These are phyloP conservation scores for Meloidogyne floridensis DNA, from an alignment of 1,140 invertebrate genomes.

Conservation along the genomic window DNA sequence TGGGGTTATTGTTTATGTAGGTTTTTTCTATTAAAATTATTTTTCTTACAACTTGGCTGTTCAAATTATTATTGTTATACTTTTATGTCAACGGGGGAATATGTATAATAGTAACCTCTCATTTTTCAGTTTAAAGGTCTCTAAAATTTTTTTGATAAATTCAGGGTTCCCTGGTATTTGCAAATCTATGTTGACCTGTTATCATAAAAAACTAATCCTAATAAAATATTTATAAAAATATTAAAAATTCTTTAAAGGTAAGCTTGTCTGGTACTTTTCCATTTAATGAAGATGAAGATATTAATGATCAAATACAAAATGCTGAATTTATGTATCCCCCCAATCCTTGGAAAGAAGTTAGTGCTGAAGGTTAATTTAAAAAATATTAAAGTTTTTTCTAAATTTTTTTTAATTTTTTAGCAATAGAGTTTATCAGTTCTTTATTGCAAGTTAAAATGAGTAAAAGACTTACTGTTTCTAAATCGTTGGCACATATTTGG, in stretches of 20 bases:
- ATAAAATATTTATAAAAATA: too few relatives aligned
- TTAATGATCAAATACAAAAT: constrained; percentile 98
- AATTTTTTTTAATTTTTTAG: constrained; percentile 70
- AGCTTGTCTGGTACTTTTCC: constrained; percentile 95
- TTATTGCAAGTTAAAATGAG: constrained; percentile 96
- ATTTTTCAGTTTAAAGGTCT: too few relatives aligned
- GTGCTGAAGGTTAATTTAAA: constrained; percentile 78
- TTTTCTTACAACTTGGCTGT: too few relatives aligned
- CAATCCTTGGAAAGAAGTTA: constrained; percentile 96
- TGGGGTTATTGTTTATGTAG: constrained; percentile 93
- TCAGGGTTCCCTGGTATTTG: too few relatives aligned
- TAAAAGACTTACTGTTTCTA: constrained; percentile 93
- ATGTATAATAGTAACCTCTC: too few relatives aligned
- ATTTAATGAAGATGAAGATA: constrained; percentile 99
- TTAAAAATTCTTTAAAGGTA: background rate
- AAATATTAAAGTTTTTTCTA: too few relatives aligned
- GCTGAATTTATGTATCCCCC: constrained; percentile 99
- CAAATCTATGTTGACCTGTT: too few relatives aligned
- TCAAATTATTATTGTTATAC: too few relatives aligned
- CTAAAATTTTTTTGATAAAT: too few relatives aligned
- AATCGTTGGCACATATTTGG: constrained; percentile 90
- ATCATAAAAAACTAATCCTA: too few relatives aligned
- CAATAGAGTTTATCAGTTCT: constrained; percentile 95
- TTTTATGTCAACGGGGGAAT: too few relatives aligned
- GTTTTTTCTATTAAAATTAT: constrained; percentile 32